A percentile compares a stretch with the other conserved stretches of the same genome.
Conservation (phyloP, 2,888 invertebrate genomes). For the Aleiodes testaceus region DNA sequence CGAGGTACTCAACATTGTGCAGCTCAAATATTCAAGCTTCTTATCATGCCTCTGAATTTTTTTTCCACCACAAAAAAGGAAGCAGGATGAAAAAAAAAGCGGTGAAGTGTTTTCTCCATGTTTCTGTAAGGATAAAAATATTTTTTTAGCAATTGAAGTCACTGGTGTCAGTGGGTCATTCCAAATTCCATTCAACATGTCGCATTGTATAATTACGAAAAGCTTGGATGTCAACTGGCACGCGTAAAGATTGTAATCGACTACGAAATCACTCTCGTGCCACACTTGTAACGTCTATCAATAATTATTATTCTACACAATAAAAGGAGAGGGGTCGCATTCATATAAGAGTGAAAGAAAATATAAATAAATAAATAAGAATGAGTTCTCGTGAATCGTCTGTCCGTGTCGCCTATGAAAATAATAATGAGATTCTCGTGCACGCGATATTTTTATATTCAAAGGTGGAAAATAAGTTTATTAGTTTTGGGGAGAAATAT, state of each 20-base stretch:
- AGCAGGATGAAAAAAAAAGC: too few species aligned
- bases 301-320: slow-evolving; percentile 30
- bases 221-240: slow-evolving; percentile 31
- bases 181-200: slow-evolving; percentile 21
- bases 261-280: slow-evolving; percentile 29
- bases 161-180: slow-evolving; percentile 39
- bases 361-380: slow-evolving; percentile 17
- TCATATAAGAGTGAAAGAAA: slow-evolving; percentile 19
- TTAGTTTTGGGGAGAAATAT: background rate
- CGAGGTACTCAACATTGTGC: slow-evolving; percentile 47
- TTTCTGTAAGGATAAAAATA: background rate
- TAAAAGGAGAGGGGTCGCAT: background rate
- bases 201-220: slow-evolving; percentile 16
- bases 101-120: too few species aligned
- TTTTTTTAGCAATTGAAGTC: background rate
- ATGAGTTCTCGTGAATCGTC: slow-evolving; percentile 12
- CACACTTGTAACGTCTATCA: slow-evolving; percentile 33
- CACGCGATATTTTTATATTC: slow-evolving; percentile 19
- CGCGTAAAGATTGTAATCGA: slow-evolving; percentile 39
- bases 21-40: slow-evolving; percentile 65
- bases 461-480: too few species aligned
- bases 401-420: slow-evolving; percentile 22
- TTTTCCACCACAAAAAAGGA: too few species aligned
- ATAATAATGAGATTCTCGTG: slow-evolving; percentile 1
- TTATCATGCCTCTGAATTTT: slow-evolving; percentile 56